A percentile compares a stretch with the other conserved stretches of the same genome.
phyloP scores from a whole-genome alignment of 2,113 vertebrate species.

The Saimiri boliviensis region DNA sequence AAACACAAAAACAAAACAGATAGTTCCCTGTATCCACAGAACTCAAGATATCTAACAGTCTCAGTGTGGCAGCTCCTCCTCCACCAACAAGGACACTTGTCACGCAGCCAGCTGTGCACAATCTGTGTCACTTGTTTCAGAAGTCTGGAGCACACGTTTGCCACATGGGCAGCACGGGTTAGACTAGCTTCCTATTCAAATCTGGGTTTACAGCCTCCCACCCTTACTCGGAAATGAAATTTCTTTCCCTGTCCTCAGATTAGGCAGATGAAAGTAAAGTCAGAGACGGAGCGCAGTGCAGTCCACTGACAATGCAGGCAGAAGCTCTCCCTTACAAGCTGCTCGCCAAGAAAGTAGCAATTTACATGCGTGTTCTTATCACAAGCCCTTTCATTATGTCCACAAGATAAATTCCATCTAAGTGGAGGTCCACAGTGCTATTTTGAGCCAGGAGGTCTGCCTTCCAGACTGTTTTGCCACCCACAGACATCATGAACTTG shows the following conservation, averaged over 20 bases:
- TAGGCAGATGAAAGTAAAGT: neutral
- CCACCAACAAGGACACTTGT: neutral
- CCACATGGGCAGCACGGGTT: neutral
- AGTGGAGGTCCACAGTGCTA: neutral
- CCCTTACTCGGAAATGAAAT: neutral
- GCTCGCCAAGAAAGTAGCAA: neutral
- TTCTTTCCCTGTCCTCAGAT: neutral
- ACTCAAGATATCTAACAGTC: neutral
- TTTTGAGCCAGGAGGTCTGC: neutral
- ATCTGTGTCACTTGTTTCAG: neutral
- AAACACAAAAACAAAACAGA: neutral
- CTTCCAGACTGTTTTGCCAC: neutral
- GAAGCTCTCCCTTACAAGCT: neutral
- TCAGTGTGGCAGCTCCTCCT: neutral
- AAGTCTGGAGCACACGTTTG: neutral
- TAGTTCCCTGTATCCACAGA: neutral
- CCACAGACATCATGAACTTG: neutral
- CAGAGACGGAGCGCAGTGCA: neutral
- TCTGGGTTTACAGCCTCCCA: neutral
- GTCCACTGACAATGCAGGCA: neutral
- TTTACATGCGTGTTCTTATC: neutral
- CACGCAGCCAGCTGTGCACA: fast-evolving
- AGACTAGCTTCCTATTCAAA: neutral
- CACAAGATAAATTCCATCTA: neutral
- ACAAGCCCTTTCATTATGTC: neutral